Evolutionary conservation across 2,888 invertebrate species (phyloP).

Genomic region (Sialis lutaria): DNA sequence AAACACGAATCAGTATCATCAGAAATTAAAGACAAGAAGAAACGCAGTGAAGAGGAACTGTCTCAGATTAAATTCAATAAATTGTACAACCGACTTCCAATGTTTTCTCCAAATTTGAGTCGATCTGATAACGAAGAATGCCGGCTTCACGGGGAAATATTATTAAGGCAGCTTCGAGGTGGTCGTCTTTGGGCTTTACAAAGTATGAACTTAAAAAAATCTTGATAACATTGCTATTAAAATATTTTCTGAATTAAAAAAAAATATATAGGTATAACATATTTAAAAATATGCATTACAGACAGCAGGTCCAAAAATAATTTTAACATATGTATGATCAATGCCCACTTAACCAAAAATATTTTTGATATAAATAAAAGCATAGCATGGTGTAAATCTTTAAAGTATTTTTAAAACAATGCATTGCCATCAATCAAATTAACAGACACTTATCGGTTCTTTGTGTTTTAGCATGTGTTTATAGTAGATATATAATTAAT

Average conservation of each 20-base stretch:
- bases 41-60: no score
- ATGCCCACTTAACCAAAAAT: no score
- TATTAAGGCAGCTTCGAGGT: conserved; percentile 46
- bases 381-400: neutral
- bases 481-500: no score
- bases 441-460: no score
- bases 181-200: conserved; percentile 54
- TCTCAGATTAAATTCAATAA: neutral
- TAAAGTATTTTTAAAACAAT: neutral
- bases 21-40: no score
- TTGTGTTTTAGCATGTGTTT: no score
- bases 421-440: no score
- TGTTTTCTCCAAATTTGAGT: conserved; percentile 50
- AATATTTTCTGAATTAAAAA: neutral
- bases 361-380: neutral
- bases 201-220: conserved; percentile 32
- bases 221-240: neutral
- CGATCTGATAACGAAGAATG: conserved; percentile 44
- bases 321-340: no score
- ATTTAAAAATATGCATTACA: neutral
- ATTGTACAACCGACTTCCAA: conserved; percentile 26
- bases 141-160: conserved; percentile 49
- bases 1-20: no score
- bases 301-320: no score
- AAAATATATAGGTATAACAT: neutral